Evolutionary conservation across 2,113 vertebrate genomes (phyloP), one percentile per base, ranked within the genome.

Genomic region (Brachirus orientalis): DNA sequence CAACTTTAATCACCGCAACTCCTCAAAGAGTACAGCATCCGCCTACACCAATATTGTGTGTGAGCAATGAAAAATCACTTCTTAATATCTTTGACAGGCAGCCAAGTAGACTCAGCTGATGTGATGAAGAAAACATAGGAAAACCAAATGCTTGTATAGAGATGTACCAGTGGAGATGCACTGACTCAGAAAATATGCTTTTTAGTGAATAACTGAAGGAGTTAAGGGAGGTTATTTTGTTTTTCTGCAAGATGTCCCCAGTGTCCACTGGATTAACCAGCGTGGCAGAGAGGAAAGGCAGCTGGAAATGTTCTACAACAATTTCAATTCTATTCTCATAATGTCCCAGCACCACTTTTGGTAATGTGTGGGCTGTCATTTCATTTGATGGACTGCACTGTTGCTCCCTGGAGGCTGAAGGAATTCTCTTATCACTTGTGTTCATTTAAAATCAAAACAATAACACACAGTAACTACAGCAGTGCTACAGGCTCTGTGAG

Each of bases 31-130:
- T 0, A 1, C 18, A 12, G 8, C 35, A 5, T 63, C 66, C 43
- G 64, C 72, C 79, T 67, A 62, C 64, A 47, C 57, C 12, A 47
- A 52, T 50, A 22, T 57, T 59, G 11, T 48, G 20, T 17, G 18
- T 0, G 6, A 68, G 44, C 59, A 14, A n/a, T 43, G 18, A 28
- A 44, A 37, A 64, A 51, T 65, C 54, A 57, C 44, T 43, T 43
- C 45, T 62, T 47, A 63, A 63, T 22, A 52, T 74, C 58, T 45
- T 36, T 22, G 5, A 72, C 1, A 50, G 52, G 55, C 48, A 43
- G 48, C 63, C 19, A 60, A 47, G 47, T 36, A 38, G 45, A 33
- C 35, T 45, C 41, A 28, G 28, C 2, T 28, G 28, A 28, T 28
- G 22, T 28, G 2, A 28, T 28, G 5, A 28, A 28, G 22, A 28